A percentile compares a stretch with the other conserved stretches of the same genome.
Evolutionary conservation across 2,888 invertebrate genomes (phyloP).

Genomic region (Lasioglossum calceatum): DNA sequence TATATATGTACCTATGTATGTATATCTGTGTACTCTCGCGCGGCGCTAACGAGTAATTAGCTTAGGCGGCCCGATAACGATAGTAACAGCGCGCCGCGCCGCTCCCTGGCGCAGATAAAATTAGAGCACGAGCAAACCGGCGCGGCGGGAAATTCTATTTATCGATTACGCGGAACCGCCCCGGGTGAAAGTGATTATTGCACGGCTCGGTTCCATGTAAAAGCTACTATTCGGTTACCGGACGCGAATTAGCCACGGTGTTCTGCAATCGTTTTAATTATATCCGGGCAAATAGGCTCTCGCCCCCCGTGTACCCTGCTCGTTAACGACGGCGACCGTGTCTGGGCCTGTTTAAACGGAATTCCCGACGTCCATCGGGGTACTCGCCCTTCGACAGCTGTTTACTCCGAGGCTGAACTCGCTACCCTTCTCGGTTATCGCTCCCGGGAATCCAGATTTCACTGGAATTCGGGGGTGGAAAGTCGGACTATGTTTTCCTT

Average conservation of each 20-base stretch:
- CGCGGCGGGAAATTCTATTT: conserved; percentile 19
- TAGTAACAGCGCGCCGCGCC: conserved; percentile 19
- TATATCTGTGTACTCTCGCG: conserved; percentile 35
- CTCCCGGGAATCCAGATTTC: neutral
- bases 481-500: neutral
- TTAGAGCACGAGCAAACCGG: conserved; percentile 36
- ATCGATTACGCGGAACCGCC: neutral
- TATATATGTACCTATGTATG: neutral
- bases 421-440: conserved; percentile 24
- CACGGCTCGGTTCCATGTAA: neutral
- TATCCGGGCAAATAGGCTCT: neutral
- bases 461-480: neutral
- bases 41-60: conserved; percentile 65
- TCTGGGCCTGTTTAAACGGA: neutral
- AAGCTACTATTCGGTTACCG: conserved; percentile 4
- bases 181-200: neutral
- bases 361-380: neutral
- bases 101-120: conserved; percentile 52
- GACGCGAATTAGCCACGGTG: neutral
- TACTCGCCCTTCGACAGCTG: conserved; percentile 4
- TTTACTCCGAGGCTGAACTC: conserved; percentile 13
- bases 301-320: neutral
- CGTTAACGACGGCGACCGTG: neutral
- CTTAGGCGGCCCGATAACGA: conserved; percentile 56
- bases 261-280: conserved; percentile 5